Evolutionary conservation across 2,797 vertebrate species (phyloP).

Genomic region (Mareca strepera): DNA sequence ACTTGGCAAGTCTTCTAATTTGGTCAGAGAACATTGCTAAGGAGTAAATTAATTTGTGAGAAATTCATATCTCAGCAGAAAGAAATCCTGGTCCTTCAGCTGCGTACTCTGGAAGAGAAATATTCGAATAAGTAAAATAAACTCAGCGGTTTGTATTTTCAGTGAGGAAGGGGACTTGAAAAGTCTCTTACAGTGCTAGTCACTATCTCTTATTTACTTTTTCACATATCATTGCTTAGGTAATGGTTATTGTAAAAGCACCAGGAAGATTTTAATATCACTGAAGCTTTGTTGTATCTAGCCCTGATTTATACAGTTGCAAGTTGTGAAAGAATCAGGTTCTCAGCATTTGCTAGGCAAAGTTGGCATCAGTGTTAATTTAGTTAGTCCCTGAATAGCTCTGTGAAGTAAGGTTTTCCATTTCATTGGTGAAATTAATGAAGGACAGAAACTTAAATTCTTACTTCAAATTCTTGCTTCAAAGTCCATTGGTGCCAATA

Average conservation of each 20-base stretch:
- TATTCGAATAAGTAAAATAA: slow-evolving; percentile 1
- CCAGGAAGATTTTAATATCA: not conserved
- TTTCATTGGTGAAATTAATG: not conserved
- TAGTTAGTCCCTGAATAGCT: not conserved
- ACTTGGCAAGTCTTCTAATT: slow-evolving; percentile 26
- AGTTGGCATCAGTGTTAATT: not conserved
- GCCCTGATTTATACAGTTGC: not conserved
- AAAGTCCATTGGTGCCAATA: not conserved
- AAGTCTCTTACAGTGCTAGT: not conserved
- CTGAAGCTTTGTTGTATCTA: not conserved
- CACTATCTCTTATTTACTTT: not conserved
- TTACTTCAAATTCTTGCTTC: not conserved
- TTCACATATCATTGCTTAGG: not conserved
- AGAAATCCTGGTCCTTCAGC: not conserved
- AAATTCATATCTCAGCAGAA: slow-evolving; percentile 46
- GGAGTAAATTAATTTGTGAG: slow-evolving; percentile 30
- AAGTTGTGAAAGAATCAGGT: not conserved
- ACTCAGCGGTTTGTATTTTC: not conserved
- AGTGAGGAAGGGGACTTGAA: not conserved
- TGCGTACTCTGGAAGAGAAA: not conserved
- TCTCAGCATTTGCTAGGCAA: not conserved
- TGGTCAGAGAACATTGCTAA: slow-evolving; percentile 14
- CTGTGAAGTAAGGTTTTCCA: not conserved
- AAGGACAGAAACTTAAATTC: not conserved
- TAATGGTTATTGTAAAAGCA: not conserved